Evolutionary conservation across 2,888 invertebrate species (phyloP).

Genomic region (Drosophila rubida): DNA sequence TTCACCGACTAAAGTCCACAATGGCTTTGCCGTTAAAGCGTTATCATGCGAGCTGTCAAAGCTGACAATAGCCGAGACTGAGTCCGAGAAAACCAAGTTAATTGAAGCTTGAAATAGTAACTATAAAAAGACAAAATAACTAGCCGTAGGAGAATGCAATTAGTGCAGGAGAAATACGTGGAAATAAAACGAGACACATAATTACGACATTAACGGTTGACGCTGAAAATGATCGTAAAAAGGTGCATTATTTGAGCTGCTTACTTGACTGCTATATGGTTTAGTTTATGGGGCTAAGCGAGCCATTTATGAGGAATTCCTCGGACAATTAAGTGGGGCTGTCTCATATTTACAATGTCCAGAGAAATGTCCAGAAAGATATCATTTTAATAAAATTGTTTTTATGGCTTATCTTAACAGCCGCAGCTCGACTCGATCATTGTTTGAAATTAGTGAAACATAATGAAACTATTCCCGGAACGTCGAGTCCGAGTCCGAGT

Average conservation of each 20-base stretch:
- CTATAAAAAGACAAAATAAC: conserved; percentile 16
- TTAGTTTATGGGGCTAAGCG: conserved; percentile 34
- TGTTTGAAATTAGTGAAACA: conserved; percentile 58
- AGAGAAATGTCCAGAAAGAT: conserved; percentile 24
- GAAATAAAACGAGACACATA: conserved; percentile 54
- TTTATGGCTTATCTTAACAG: conserved; percentile 62
- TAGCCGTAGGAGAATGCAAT: conserved; percentile 53
- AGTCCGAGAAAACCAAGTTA: conserved; percentile 7
- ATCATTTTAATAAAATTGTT: conserved; percentile 69
- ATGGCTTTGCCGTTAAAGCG: conserved; percentile 18
- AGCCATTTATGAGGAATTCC: conserved; percentile 55
- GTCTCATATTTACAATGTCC: conserved; percentile 42
- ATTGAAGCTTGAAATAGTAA: conserved; percentile 16
- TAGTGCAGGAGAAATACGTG: conserved; percentile 49
- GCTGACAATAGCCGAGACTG: conserved; percentile 21
- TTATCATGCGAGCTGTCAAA: conserved; percentile 26
- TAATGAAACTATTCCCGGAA: conserved; percentile 76
- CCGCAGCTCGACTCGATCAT: conserved; percentile 19
- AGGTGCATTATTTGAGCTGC: conserved; percentile 20
- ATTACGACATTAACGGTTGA: conserved; percentile 58
- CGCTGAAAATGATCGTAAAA: conserved; percentile 42
- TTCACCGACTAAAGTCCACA: conserved; percentile 4
- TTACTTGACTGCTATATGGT: background rate
- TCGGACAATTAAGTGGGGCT: conserved; percentile 43
- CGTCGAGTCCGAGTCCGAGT: background rate